phyloP scores from a whole-genome alignment of 2,797 vertebrate species.

The Sebastes steindachneri region DNA sequence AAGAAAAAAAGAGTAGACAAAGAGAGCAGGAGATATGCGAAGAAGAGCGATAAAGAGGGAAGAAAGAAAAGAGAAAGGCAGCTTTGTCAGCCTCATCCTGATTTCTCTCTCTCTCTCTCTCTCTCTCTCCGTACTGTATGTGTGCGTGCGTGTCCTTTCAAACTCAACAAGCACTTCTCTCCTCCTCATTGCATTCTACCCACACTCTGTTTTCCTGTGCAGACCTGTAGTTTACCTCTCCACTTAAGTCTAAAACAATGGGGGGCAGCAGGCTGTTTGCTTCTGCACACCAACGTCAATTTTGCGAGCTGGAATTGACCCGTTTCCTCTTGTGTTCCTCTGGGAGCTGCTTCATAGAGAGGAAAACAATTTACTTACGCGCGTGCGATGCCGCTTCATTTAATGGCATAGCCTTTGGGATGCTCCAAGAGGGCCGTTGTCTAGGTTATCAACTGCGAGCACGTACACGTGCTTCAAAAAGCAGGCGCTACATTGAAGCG shows the following conservation, averaged over 20 bases:
- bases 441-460: constrained; percentile 12
- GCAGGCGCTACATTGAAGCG: background rate
- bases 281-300: constrained; percentile 14
- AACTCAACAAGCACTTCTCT: constrained; percentile 18
- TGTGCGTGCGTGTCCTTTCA: constrained; percentile 16
- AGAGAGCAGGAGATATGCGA: background rate
- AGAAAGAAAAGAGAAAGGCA: background rate
- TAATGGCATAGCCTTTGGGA: constrained; percentile 6
- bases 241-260: constrained; percentile 20
- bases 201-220: constrained; percentile 5
- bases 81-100: constrained; percentile 20
- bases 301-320: constrained; percentile 41
- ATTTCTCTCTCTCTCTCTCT: background rate
- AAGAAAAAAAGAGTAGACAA: constrained; percentile 5
- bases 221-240: constrained; percentile 19
- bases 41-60: background rate
- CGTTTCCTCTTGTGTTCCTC: constrained; percentile 13
- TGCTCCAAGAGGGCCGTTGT: background rate
- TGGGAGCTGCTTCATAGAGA: constrained; percentile 32
- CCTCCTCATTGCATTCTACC: constrained; percentile 2
- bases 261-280: constrained; percentile 3
- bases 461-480: background rate
- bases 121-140: background rate
- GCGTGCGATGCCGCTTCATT: constrained; percentile 12
- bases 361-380: constrained; percentile 58